Evolutionary conservation across 2,888 invertebrate species (phyloP), one percentile per base, ranked within the genome.

Genomic region (Idaea biselata): DNA sequence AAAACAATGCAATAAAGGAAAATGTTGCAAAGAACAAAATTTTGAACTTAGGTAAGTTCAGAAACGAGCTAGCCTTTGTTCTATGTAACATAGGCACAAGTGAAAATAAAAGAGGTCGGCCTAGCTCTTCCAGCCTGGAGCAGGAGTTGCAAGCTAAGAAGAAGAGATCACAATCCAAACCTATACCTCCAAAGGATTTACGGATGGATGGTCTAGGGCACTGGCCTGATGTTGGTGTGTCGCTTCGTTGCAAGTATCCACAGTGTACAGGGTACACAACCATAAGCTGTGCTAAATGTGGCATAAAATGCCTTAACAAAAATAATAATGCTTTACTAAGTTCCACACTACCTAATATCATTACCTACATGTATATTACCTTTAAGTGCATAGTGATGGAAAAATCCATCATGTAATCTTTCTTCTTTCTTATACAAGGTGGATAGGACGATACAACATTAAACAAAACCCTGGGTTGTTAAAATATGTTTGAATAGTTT

Each of bases 121-220:
- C 18, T 5, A 56, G 56, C 56, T 17, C 5, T 16, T 17, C 17
- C 63, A 59, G 57, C 63, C 60, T 74, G 64, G 73, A 75, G 64
- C 53, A 65, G 54, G 70, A 74, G 59, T 59, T 75, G 8, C 68
- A 71, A 62, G 58, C 66, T 63, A 76, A 75, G 69, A 76, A 63
- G 58, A 71, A 67, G 65, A 75, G 67, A 58, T 94, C 93, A 44
- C 88, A 83, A 0, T 94, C 56, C 6, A 16, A 56, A 17, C 16
- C 56, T 8, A 16, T 56, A 11, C 56, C 56, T 8, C 17, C 56
- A 17, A 56, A 17, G 17, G 56, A 56, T 18, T 6, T 56, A 6
- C 6, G 56, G 4, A 16, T 6, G 4, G 18, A 56, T 17, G 6
- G 18, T 17, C 16, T 18, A 55, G 66, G 60, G 53, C 70, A 73